Evolutionary conservation across 2,888 invertebrate species (phyloP).

Genomic region (Agonopterix arenella): DNA sequence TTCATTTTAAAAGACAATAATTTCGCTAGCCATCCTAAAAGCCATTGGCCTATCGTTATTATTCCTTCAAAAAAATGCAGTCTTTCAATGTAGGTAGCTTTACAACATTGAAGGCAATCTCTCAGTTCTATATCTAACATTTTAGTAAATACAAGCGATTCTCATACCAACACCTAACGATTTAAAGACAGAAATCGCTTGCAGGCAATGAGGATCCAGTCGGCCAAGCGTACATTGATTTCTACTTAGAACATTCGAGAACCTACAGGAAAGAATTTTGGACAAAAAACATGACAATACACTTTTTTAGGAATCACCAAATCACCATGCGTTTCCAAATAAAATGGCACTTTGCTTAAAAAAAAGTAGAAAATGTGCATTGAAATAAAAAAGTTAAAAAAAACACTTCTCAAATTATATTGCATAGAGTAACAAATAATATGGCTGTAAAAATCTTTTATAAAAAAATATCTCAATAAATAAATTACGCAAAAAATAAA

Average conservation of each 20-base stretch:
- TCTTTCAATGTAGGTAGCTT: background rate
- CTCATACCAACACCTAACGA: slow-evolving; percentile 4
- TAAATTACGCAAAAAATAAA: slow-evolving; percentile 54
- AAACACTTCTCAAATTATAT: slow-evolving; percentile 30
- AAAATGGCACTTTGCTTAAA: slow-evolving; percentile 56
- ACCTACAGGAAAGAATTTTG: slow-evolving; percentile 53
- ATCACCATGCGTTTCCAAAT: slow-evolving; percentile 40
- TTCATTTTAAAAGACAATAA: no score
- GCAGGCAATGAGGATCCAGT: slow-evolving; percentile 13
- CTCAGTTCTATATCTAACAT: slow-evolving; percentile 2
- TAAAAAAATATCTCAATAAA: slow-evolving; percentile 66
- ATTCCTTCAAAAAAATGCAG: background rate
- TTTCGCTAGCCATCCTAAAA: no score
- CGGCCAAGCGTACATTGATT: slow-evolving; percentile 70
- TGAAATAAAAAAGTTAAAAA: slow-evolving; percentile 23
- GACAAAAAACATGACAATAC: slow-evolving; percentile 31
- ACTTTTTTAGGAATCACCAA: slow-evolving; percentile 46
- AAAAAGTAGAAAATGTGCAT: slow-evolving; percentile 29
- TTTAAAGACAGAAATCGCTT: slow-evolving; percentile 1
- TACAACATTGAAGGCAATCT: slow-evolving; percentile 5
- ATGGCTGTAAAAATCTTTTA: slow-evolving; percentile 57
- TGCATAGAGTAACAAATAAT: slow-evolving; percentile 58
- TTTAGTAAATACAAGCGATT: background rate
- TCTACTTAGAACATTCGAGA: slow-evolving; percentile 70
- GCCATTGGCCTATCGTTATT: no score